Base-by-base conservation (phyloP, 2,888 invertebrate species). In the Chrysina gloriosa region DNA sequence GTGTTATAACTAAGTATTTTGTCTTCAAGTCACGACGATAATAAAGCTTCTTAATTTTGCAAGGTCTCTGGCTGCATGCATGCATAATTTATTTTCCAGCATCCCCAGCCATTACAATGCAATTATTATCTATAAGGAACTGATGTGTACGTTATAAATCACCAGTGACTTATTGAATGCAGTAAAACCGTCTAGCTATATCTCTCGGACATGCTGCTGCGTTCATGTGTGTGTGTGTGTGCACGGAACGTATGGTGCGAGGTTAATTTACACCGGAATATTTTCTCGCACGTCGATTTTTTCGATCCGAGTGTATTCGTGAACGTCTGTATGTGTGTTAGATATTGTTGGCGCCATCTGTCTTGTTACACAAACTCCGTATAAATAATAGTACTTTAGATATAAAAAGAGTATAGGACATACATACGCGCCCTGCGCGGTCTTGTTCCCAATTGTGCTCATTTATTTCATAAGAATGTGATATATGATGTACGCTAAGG, bases 71-170 rank as follows among this genome's bases (percentile, higher is more conserved):
- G 45, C 63, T 61, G 58, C 61, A 52, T 67, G 69, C 70, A 71
- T 71, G 71, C 70, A 73, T 73, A 73, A 73, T 73, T 73, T 73
- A 73, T 70, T 69, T 68, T 56, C 52, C 68, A 52, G 68, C 67
- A 64, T 67, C 68, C 66, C 39, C 48, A 63, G 54, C 67, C 73
- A 76, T 76, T 76, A 76, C 75, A 75, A 74, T 77, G 74, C 76
- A 77, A 76, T 77, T 77, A 75, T 77, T 75, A 75, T 75, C 75
- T 75, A 71, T 74, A 75, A 75, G 75, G 75, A 74, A 74, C 73
- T 74, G 72, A 72, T 73, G 72, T 70, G 70, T 69, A 72, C 50
- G 70, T 71, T 69, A 76, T 77, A 77, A 77, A 77, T 77, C 76
- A 77, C 74, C 45, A 56, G 75, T 75, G 77, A 77, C 74, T 76